phyloP scores from a whole-genome alignment of 2,888 invertebrate genomes.

The Oxycera nigricornis region DNA sequence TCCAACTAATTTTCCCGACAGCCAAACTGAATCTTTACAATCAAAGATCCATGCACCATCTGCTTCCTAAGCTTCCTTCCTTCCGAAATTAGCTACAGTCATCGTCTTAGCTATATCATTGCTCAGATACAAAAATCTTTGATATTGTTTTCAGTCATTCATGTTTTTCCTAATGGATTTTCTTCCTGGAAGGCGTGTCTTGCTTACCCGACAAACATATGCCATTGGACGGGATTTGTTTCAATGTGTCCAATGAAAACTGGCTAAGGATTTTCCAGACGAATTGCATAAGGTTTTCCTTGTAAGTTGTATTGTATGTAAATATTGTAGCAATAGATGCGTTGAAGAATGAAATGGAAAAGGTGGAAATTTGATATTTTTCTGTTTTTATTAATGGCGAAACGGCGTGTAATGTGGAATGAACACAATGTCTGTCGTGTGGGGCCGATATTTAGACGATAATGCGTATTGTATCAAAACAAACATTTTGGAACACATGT shows the following conservation, averaged over 20 bases:
- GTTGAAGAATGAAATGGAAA: neutral
- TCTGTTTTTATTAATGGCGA: neutral
- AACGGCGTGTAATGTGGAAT: slow-evolving; percentile 2
- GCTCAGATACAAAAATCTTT: slow-evolving; percentile 21
- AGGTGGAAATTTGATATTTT: slow-evolving; percentile 29
- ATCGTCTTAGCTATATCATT: neutral
- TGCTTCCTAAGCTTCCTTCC: neutral
- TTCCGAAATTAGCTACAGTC: slow-evolving; percentile 8
- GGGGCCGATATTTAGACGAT: neutral
- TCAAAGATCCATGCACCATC: neutral
- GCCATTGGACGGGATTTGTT: slow-evolving; percentile 19
- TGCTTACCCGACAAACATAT: neutral
- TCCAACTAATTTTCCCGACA: neutral
- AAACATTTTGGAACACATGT: neutral
- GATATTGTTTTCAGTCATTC: slow-evolving; percentile 26
- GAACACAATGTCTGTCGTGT: slow-evolving; percentile 14
- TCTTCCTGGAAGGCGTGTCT: slow-evolving; percentile 22
- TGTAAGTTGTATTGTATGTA: neutral
- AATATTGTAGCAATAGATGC: slow-evolving; percentile 8
- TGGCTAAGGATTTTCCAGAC: neutral
- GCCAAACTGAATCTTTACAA: neutral
- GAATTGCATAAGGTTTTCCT: neutral
- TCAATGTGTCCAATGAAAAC: slow-evolving; percentile 20
- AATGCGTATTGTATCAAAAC: slow-evolving; percentile 31
- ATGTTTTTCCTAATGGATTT: neutral